phyloP scores from a whole-genome alignment of 2,113 vertebrate genomes.

The Percopsis transmontana region DNA sequence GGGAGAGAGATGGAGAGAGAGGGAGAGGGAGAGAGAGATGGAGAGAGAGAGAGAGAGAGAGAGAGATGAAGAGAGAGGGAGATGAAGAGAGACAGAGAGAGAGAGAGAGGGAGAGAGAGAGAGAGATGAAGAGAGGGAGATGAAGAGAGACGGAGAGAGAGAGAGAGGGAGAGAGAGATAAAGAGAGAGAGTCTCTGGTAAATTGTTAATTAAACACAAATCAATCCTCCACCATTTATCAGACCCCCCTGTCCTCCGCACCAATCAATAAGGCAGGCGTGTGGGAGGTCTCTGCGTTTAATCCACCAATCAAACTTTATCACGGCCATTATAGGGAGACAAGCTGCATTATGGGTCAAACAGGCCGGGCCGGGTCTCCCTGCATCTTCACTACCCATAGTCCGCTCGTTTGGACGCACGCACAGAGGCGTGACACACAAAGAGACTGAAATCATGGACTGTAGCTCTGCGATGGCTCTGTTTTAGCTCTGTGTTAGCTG shows the following conservation, averaged over 20 bases:
- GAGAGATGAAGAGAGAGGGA: too few relatives aligned
- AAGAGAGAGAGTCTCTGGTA: constrained; percentile 83
- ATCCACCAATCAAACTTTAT: constrained; percentile 78
- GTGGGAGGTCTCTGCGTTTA: constrained; percentile 74
- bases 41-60: background rate
- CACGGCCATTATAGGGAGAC: constrained; percentile 66
- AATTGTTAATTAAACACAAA: constrained; percentile 99
- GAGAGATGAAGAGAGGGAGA: background rate
- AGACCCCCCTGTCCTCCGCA: constrained; percentile 76
- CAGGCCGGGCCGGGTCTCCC: constrained; percentile 30
- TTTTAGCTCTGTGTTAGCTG: too few relatives aligned
- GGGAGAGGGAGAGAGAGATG: constrained; percentile 59
- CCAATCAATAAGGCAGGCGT: constrained; percentile 73
- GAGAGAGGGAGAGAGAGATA: constrained; percentile 33
- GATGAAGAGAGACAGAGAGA: constrained; percentile 46
- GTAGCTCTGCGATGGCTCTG: too few relatives aligned
- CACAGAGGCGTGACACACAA: background rate
- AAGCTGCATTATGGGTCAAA: constrained; percentile 63
- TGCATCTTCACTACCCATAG: constrained; percentile 16
- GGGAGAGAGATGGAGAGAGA: constrained; percentile 11
- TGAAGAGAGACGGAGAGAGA: constrained; percentile 13
- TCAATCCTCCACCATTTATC: constrained; percentile 93
- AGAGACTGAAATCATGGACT: background rate
- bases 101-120: constrained; percentile 44
- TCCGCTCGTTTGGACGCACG: background rate